phyloP scores from a whole-genome alignment of 2,113 vertebrate genomes.

The Pseudopipra pipra region DNA sequence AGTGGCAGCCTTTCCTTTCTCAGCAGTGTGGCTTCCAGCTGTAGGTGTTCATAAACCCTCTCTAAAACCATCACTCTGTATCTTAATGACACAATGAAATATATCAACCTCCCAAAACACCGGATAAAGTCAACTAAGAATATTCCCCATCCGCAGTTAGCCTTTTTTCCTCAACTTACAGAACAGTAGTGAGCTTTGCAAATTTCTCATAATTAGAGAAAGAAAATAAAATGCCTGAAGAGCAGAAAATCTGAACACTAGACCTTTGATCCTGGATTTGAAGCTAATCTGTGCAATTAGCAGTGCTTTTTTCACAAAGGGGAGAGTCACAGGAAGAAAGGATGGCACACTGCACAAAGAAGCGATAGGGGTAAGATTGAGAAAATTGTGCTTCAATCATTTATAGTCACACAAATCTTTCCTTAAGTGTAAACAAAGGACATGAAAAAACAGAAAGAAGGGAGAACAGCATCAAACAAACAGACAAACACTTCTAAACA shows the following conservation, averaged over 20 bases:
- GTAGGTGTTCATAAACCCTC: not conserved
- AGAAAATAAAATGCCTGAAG: conserved; percentile 5
- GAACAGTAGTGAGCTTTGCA: not conserved
- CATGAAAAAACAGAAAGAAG: not conserved
- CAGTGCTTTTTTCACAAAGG: not conserved
- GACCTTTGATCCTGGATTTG: not conserved
- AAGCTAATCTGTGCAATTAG: conserved; percentile 4
- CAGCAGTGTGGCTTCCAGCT: not conserved
- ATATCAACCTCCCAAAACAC: not conserved
- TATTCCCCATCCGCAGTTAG: not conserved
- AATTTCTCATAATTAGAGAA: not conserved
- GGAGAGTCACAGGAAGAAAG: not conserved
- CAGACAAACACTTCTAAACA: not conserved
- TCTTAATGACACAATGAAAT: not conserved
- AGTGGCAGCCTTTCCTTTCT: not conserved
- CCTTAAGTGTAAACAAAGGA: not conserved
- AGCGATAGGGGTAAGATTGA: not conserved
- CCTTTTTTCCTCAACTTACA: not conserved
- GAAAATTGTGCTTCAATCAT: not conserved
- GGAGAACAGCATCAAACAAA: not conserved
- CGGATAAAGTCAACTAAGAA: not conserved
- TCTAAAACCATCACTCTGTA: not conserved
- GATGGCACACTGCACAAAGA: not conserved
- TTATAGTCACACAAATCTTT: not conserved
- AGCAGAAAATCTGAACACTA: conserved; percentile 15